Evolutionary conservation across 2,888 invertebrate genomes (phyloP).

Genomic region (Leptopilina myrica): DNA sequence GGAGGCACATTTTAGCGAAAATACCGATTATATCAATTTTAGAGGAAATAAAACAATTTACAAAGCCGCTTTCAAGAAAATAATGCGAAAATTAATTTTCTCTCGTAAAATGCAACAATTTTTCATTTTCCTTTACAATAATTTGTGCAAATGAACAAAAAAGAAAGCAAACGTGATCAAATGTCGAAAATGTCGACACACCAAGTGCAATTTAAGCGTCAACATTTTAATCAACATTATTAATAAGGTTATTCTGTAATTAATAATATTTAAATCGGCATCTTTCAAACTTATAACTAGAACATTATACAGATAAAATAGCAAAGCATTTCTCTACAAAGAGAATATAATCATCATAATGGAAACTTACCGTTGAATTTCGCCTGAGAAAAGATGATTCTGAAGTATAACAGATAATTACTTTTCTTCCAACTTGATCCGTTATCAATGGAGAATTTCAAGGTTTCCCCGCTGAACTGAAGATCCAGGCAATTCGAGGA

Average conservation of each 20-base stretch:
- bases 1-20: neutral
- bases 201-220: neutral
- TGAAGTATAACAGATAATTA: neutral
- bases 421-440: neutral
- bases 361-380: neutral
- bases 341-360: neutral
- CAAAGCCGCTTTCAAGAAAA: neutral
- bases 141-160: neutral
- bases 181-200: neutral
- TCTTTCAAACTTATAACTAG: neutral
- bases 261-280: neutral
- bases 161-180: neutral
- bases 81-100: neutral
- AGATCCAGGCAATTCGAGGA: neutral
- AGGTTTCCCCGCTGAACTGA: neutral
- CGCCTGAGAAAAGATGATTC: neutral
- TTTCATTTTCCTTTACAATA: neutral
- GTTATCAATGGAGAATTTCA: neutral
- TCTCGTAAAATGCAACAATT: neutral
- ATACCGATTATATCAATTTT: too few species aligned
- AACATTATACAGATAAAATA: neutral
- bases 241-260: neutral
- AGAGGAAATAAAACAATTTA: neutral
- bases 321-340: neutral
- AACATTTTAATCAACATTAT: neutral